phyloP scores from a whole-genome alignment of 2,888 invertebrate genomes.

The Ophion costatus region DNA sequence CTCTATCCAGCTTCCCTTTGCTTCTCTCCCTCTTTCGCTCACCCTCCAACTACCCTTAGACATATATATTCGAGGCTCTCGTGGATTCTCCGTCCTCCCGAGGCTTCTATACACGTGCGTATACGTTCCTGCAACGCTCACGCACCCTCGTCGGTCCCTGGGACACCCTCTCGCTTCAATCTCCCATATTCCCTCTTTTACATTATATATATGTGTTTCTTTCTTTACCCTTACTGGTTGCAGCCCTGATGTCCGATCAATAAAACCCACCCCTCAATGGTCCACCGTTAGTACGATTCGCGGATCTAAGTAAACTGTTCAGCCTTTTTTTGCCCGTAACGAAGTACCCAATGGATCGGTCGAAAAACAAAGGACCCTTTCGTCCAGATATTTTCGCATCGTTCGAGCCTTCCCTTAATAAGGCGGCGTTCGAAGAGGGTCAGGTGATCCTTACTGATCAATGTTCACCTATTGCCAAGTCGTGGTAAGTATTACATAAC shows the following conservation, averaged over 20 bases:
- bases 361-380: neutral
- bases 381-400: too few species aligned
- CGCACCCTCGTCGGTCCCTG: slow-evolving; percentile 50
- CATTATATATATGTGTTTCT: slow-evolving; percentile 30
- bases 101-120: neutral
- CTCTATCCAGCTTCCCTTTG: slow-evolving; percentile 9
- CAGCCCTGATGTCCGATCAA: slow-evolving; percentile 79
- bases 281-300: slow-evolving; percentile 11
- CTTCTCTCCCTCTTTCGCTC: slow-evolving; percentile 55
- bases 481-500: too few species aligned
- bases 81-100: slow-evolving; percentile 32
- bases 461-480: too few species aligned
- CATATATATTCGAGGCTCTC: slow-evolving; percentile 41
- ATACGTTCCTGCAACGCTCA: slow-evolving; percentile 39
- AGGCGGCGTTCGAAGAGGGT: too few species aligned
- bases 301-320: neutral
- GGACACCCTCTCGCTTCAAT: slow-evolving; percentile 49
- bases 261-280: slow-evolving; percentile 72
- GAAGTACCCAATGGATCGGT: neutral
- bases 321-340: neutral
- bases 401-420: too few species aligned
- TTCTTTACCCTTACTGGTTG: slow-evolving; percentile 65
- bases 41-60: slow-evolving; percentile 53
- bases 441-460: too few species aligned
- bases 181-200: slow-evolving; percentile 52